Evolutionary conservation across 2,797 vertebrate species (phyloP), one percentile per base, ranked within the genome.

Genomic region (Lates japonicus): DNA sequence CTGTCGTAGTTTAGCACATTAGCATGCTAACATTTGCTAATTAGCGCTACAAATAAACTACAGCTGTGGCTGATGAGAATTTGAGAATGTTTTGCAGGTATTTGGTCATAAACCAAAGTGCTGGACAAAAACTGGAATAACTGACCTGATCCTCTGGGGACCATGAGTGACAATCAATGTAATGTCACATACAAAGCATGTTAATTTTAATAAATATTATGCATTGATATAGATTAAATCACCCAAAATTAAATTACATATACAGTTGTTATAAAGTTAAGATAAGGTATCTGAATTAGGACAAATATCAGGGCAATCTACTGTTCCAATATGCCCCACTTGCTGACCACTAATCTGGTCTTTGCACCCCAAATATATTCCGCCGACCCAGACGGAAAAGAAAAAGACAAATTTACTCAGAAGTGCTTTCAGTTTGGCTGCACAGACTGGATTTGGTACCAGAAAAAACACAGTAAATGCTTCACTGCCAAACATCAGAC

Each of bases 401-500:
- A 69, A 64, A 79, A 41, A 64, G 68, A 81, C 66, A 79, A 44
- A 73, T 85, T 59, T 81, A 60, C 71, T 67, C 70, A 65, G 39
- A 76, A 60, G 62, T 55, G 78, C 59, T 75, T 76, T 74, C 44
- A 62, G 65, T 82, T 71, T 82, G 75, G 77, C 79, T 71, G 61
- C 61, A 16, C 70, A 76, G 63, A 63, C 78, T 73, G 79, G 61
- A 86, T 81, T 74, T 79, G 71, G 35, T 69, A 52, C 8, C 22
- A 63, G 33, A 59, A 68, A 73, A 7, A 29, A 25, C 52, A 68
- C 58, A 76, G 82, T 35, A 55, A 84, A 83, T 35, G 44, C 67
- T 64, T 81, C 73, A 81, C 52, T 78, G 78, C 80, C 66, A 77
- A 78, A 76, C 78, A 90, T 83, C 84, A 71, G 69, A 83, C 80